These are phyloP conservation scores for Eclectus roratus DNA, from an alignment of 2,113 vertebrate species.

Conservation along the genomic window DNA sequence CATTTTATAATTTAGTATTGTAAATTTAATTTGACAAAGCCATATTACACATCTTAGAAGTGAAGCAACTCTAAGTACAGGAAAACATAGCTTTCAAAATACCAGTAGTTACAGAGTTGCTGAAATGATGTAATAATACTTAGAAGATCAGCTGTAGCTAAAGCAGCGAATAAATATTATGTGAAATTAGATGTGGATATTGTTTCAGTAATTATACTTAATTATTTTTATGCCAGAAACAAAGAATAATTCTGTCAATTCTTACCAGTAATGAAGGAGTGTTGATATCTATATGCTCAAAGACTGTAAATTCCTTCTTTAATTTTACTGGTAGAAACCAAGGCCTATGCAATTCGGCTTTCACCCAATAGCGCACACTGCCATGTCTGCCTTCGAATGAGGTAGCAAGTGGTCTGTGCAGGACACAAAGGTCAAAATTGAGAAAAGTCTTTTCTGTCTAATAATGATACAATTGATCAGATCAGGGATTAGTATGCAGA, in stretches of 20 bases:
- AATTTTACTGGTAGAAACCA: slow-evolving; percentile 99
- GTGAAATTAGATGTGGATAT: slow-evolving; percentile 1
- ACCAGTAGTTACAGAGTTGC: not conserved
- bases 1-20: not conserved
- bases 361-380: slow-evolving; percentile 99
- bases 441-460: slow-evolving; percentile 61
- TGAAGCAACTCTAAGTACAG: slow-evolving; percentile 33
- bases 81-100: not conserved
- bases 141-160: not conserved
- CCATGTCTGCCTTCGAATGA: slow-evolving; percentile 99
- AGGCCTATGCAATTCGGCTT: slow-evolving; percentile 97
- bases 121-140: not conserved
- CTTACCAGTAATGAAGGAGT: slow-evolving; percentile 99
- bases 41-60: not conserved
- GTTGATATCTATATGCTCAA: slow-evolving; percentile 99
- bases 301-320: slow-evolving; percentile 99
- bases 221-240: slow-evolving; percentile 62
- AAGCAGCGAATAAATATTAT: not conserved
- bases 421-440: slow-evolving; percentile 73
- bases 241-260: slow-evolving; percentile 69
- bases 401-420: slow-evolving; percentile 98
- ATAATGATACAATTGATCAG: slow-evolving; percentile 43
- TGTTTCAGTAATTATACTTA: slow-evolving; percentile 38
- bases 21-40: not conserved
- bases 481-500: slow-evolving; percentile 30